Conservation (phyloP, 2,113 vertebrate genomes). For the mouse (Mus musculus) region GRCm39 chr13:92196501-92197000, state of each 20-base stretch:
- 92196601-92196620: background rate
- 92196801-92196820: background rate
- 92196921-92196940: background rate
- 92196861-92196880: background rate
- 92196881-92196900: background rate
- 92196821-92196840: too few species aligned
- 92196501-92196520: background rate
- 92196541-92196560: background rate
- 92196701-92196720: background rate
- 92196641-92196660: background rate
- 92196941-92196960: too few species aligned
- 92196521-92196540: background rate
- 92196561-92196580: background rate
- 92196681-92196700: background rate
- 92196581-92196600: background rate
- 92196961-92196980: background rate
- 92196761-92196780: too few species aligned
- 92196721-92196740: background rate
- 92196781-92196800: too few species aligned
- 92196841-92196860: background rate
- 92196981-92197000: background rate
- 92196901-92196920: background rate
- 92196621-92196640: background rate
- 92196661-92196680: background rate
- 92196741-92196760: background rate